Percentiles rank a stretch among this genome's conserved stretches.
Evolutionary conservation across 2,888 invertebrate species (phyloP).

Genomic region (Drosophila meridionalis): DNA sequence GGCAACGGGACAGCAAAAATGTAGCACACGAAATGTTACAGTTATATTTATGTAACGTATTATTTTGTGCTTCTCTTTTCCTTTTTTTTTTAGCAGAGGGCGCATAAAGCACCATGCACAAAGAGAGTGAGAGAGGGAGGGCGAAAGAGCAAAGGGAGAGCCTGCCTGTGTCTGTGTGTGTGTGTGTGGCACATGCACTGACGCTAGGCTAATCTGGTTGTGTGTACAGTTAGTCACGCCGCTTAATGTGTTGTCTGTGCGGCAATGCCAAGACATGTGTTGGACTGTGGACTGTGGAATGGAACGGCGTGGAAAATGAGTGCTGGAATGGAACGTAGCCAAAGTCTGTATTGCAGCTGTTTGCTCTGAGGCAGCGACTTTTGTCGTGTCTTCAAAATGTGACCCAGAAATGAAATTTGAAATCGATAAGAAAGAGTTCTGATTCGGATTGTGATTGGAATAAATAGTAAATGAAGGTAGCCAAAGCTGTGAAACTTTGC

Average conservation of each 20-base stretch:
- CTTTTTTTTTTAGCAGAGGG: conserved; percentile 5
- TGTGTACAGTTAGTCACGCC: conserved; percentile 46
- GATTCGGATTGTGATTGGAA: neutral
- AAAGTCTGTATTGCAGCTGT: conserved; percentile 6
- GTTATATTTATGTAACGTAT: conserved; percentile 69
- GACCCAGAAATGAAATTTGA: neutral
- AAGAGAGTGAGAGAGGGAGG: neutral
- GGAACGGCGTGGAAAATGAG: neutral
- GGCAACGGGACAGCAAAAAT: conserved; percentile 51
- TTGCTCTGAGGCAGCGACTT: neutral
- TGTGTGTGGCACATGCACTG: conserved; percentile 13
- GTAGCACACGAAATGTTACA: conserved; percentile 57
- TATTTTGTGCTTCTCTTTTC: conserved; percentile 40
- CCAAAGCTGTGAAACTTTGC: neutral
- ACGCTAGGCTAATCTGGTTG: conserved; percentile 42
- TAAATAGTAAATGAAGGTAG: neutral
- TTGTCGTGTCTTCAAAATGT: neutral
- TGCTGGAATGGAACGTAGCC: neutral
- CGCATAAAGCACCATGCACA: conserved; percentile 26
- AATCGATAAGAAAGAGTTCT: neutral
- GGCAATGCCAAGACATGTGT: conserved; percentile 12
- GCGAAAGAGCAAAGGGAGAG: neutral
- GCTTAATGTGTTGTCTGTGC: conserved; percentile 38
- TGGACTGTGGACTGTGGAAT: neutral
- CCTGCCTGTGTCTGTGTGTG: neutral